Evolutionary conservation across 2,113 vertebrate species (phyloP).

Genomic region (Oryctolagus cuniculus): DNA sequence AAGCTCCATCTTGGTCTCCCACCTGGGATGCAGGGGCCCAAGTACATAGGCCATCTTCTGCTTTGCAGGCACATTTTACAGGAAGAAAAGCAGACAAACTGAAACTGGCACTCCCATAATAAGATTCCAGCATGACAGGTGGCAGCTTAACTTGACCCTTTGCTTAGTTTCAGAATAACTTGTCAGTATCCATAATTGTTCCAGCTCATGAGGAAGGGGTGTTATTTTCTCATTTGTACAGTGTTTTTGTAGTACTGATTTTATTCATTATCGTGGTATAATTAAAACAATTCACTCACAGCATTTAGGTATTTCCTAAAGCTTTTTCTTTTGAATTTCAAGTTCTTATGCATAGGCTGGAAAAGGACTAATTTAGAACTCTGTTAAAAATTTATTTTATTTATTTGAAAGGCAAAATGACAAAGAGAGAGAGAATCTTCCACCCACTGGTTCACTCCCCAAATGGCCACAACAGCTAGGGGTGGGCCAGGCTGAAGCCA

Average conservation of each 20-base stretch:
- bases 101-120: no score
- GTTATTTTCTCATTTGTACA: not conserved
- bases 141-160: not conserved
- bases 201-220: accelerated
- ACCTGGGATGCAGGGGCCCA: no score
- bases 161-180: constrained; percentile 43
- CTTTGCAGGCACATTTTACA: no score
- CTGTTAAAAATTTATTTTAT: not conserved
- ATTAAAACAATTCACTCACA: not conserved
- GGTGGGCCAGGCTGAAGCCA: no score
- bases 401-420: no score
- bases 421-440: no score
- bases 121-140: no score
- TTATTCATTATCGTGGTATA: not conserved
- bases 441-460: no score
- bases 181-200: not conserved
- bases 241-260: not conserved
- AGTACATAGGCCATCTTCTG: no score
- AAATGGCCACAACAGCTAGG: no score
- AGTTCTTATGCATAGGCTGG: not conserved
- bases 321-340: constrained; percentile 20
- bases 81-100: no score
- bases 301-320: not conserved
- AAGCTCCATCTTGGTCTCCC: no score
- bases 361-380: constrained; percentile 54